phyloP scores from a whole-genome alignment of 2,113 vertebrate genomes.

The Brevimyrus niger region DNA sequence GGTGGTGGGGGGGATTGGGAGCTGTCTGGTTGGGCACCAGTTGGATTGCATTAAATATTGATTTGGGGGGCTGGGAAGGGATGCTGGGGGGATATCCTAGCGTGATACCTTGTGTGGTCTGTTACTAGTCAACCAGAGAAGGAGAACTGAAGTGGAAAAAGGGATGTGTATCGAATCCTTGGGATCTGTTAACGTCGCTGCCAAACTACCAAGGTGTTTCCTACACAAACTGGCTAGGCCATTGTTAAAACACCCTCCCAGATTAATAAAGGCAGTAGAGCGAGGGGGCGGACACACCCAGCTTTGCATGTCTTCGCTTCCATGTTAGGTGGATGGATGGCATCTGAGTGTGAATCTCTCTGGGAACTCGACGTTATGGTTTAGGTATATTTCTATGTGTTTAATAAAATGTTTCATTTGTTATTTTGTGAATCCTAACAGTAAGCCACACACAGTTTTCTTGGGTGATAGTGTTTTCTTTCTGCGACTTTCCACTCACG shows the following conservation, averaged over 20 bases:
- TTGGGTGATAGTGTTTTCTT: neutral
- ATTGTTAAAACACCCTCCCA: neutral
- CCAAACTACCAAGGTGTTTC: neutral
- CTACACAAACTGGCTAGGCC: neutral
- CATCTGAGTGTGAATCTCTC: neutral
- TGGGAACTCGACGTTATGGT: neutral
- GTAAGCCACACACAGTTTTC: neutral
- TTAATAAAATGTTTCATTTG: neutral
- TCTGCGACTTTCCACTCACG: neutral
- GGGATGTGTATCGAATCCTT: neutral
- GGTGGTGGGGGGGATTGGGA: neutral
- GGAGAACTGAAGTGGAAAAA: conserved; percentile 2
- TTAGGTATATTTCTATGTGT: neutral
- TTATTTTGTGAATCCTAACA: neutral
- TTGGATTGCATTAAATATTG: conserved; percentile 19
- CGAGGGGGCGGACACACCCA: neutral
- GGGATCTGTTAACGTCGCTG: neutral
- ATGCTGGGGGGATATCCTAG: neutral
- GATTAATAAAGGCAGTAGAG: neutral
- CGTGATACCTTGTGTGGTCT: neutral
- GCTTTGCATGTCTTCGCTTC: neutral
- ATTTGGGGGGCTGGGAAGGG: conserved; percentile 1
- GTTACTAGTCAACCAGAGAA: conserved; percentile 12
- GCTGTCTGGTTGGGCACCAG: neutral
- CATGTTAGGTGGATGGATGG: neutral